A percentile compares a stretch with the other conserved stretches of the same genome.
These are phyloP conservation scores for Polyommatus icarus DNA, from an alignment of 2,888 invertebrate genomes.

Conservation along the genomic window DNA sequence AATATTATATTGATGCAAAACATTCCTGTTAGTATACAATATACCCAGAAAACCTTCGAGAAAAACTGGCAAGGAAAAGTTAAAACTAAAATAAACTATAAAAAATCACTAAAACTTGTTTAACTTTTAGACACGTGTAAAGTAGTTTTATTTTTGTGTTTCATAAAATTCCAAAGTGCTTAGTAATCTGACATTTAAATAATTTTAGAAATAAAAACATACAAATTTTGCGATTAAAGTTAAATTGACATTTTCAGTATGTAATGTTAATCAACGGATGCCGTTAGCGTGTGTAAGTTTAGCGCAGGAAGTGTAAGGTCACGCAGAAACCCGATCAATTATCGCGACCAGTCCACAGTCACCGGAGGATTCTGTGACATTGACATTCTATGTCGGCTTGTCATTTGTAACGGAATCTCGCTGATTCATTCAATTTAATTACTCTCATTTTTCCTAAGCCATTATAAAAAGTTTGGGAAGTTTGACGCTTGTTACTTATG, in stretches of 20 bases:
- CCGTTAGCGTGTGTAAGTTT: neutral
- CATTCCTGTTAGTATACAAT: no score
- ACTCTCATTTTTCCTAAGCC: neutral
- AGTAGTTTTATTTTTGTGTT: neutral
- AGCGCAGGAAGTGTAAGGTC: conserved; percentile 22
- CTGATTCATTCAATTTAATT: neutral
- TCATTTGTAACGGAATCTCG: neutral
- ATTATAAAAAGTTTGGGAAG: neutral
- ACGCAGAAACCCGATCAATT: conserved; percentile 8
- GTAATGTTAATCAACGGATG: conserved; percentile 14
- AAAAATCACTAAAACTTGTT: neutral
- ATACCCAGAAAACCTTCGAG: neutral
- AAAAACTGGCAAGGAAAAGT: neutral
- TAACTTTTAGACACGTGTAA: neutral
- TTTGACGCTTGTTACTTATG: no score
- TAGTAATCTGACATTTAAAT: neutral
- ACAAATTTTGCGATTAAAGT: neutral
- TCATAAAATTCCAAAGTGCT: neutral
- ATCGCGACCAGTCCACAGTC: conserved; percentile 9
- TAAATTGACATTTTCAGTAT: neutral
- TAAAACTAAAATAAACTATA: neutral
- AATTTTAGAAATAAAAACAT: neutral
- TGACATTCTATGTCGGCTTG: neutral
- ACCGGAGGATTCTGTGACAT: conserved; percentile 16
- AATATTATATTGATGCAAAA: no score